phyloP scores from a whole-genome alignment of 2,113 vertebrate genomes.

The Corythoichthys intestinalis region DNA sequence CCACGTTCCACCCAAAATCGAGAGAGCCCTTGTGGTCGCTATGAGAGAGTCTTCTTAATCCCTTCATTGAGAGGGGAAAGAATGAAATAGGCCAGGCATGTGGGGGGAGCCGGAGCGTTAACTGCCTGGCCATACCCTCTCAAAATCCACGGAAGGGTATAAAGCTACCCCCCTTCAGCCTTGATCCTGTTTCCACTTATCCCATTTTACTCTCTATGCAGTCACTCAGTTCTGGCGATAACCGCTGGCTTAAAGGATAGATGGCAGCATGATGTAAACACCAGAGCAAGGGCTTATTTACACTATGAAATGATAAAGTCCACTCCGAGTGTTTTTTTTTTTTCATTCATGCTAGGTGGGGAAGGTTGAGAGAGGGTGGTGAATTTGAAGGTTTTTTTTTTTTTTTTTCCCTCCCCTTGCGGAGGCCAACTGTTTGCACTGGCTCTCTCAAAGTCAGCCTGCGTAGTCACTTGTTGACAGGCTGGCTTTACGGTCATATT shows the following conservation, averaged over 20 bases:
- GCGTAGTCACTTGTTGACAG: constrained; percentile 40
- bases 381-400: constrained; percentile 15
- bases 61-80: constrained; percentile 74
- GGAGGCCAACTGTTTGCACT: constrained; percentile 22
- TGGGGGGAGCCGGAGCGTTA: constrained; percentile 53
- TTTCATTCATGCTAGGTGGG: background rate
- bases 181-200: constrained; percentile 50
- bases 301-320: constrained; percentile 1
- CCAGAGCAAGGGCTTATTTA: background rate
- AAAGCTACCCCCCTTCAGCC: constrained; percentile 61
- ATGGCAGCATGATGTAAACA: constrained; percentile 12
- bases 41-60: constrained; percentile 73
- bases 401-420: background rate
- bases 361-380: constrained; percentile 14
- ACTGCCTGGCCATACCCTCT: constrained; percentile 56
- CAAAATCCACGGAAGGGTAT: constrained; percentile 65
- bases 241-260: constrained; percentile 6
- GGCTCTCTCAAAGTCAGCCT: constrained; percentile 12
- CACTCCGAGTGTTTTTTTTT: background rate
- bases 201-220: constrained; percentile 47
- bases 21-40: constrained; percentile 59
- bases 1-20: constrained; percentile 50
- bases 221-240: constrained; percentile 30
- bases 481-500: constrained; percentile 14
- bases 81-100: constrained; percentile 63